Evolutionary conservation across 2,113 vertebrate genomes (phyloP).

Genomic region (Condylura cristata): DNA sequence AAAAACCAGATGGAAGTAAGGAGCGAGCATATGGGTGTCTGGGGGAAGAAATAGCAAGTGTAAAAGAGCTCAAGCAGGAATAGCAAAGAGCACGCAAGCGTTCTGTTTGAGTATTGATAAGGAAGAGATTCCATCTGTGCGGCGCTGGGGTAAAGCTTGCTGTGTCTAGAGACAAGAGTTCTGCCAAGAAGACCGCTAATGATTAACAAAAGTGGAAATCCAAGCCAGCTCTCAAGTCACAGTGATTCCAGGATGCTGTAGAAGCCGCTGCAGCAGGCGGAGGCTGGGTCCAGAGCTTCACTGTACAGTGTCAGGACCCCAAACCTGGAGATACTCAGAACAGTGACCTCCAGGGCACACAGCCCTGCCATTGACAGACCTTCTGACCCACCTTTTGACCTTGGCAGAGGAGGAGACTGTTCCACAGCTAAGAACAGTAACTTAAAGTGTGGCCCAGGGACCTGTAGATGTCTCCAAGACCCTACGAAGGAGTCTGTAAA

Average conservation of each 20-base stretch:
- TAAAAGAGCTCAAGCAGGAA: neutral
- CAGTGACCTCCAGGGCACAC: neutral
- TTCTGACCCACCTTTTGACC: too few species aligned
- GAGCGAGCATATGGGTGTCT: neutral
- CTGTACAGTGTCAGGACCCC: neutral
- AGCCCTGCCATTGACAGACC: neutral
- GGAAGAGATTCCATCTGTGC: neutral
- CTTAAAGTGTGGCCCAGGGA: neutral
- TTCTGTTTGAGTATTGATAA: neutral
- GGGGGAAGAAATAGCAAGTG: neutral
- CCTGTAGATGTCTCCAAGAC: neutral
- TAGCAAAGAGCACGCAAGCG: neutral
- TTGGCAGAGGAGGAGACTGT: neutral
- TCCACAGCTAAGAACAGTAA: neutral
- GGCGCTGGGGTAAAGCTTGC: neutral
- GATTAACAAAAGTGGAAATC: neutral
- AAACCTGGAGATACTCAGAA: too few species aligned
- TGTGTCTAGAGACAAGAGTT: neutral
- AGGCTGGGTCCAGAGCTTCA: neutral
- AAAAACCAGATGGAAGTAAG: neutral
- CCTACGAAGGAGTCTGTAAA: neutral
- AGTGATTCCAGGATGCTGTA: neutral
- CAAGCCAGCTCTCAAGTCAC: neutral
- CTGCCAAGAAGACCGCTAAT: neutral
- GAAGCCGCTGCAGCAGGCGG: rapidly evolving